Conservation (phyloP, 2,888 invertebrate species). For the Antheraea assamensis region DNA sequence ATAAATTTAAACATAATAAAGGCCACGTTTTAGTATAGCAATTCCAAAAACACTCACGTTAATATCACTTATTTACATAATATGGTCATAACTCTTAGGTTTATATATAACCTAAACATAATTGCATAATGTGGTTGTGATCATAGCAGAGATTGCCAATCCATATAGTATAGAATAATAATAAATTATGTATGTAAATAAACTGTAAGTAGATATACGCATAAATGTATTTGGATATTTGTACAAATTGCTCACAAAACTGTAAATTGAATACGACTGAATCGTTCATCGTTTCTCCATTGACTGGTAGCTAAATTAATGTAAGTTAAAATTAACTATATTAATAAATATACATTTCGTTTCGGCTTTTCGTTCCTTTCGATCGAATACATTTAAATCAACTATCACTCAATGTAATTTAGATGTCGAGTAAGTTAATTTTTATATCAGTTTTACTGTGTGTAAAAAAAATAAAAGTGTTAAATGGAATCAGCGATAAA, state of each 20-base stretch:
- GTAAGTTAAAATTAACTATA: constrained; percentile 28
- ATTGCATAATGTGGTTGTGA: constrained; percentile 80
- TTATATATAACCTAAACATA: constrained; percentile 39
- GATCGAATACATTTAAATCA: constrained; percentile 36
- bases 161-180: constrained; percentile 62
- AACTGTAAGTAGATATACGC: constrained; percentile 63
- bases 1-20: too few relatives aligned
- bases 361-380: constrained; percentile 17
- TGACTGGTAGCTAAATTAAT: constrained; percentile 71
- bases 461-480: constrained; percentile 61
- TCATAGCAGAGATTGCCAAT: constrained; percentile 78
- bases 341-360: constrained; percentile 16
- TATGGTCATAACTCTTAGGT: constrained; percentile 36
- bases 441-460: constrained; percentile 66
- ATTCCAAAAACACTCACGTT: constrained; percentile 27
- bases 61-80: constrained; percentile 31
- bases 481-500: constrained; percentile 56
- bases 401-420: constrained; percentile 41
- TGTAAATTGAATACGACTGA: constrained; percentile 80
- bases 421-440: constrained; percentile 55
- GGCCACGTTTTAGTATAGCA: constrained; percentile 31
- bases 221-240: constrained; percentile 76
- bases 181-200: constrained; percentile 65
- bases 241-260: constrained; percentile 80
- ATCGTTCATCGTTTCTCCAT: constrained; percentile 71